phyloP scores from a whole-genome alignment of 2,888 invertebrate species.

The Amphimallon solstitiale region DNA sequence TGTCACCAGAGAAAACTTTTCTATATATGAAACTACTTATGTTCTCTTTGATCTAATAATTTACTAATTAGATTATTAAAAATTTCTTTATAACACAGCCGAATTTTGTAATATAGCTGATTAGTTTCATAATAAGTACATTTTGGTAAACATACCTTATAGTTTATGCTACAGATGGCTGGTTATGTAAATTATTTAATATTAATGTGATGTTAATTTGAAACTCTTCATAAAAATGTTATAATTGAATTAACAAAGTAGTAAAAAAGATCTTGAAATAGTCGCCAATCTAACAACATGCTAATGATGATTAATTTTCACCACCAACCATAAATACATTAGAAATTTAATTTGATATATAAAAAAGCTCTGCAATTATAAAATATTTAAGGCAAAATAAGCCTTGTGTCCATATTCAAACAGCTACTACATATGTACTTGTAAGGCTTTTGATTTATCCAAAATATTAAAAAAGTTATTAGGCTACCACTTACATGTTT shows the following conservation, averaged over 20 bases:
- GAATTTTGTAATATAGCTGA: conserved; percentile 33
- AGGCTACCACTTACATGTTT: too few relatives aligned
- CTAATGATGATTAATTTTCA: conserved; percentile 13
- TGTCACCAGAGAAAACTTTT: conserved; percentile 34
- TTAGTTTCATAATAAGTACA: conserved; percentile 28
- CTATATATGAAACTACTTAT: conserved; percentile 34
- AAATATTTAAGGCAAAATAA: conserved; percentile 21
- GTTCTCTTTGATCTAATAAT: conserved; percentile 28
- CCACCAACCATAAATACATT: conserved; percentile 14
- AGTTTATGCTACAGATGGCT: conserved; percentile 17
- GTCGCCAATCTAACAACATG: neutral
- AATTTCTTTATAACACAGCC: conserved; percentile 35
- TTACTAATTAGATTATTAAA: conserved; percentile 29
- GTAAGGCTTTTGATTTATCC: too few relatives aligned
- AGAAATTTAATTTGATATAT: conserved; percentile 28
- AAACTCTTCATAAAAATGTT: neutral
- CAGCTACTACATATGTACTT: neutral
- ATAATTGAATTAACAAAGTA: neutral
- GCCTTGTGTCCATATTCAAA: conserved; percentile 18
- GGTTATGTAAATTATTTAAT: conserved; percentile 21
- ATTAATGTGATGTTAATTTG: conserved; percentile 5
- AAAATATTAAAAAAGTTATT: too few relatives aligned
- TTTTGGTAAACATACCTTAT: conserved; percentile 27
- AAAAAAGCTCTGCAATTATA: conserved; percentile 31
- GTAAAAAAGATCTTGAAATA: neutral